phyloP scores from a whole-genome alignment of 2,113 vertebrate species.

The Glaucidium brasilianum region DNA sequence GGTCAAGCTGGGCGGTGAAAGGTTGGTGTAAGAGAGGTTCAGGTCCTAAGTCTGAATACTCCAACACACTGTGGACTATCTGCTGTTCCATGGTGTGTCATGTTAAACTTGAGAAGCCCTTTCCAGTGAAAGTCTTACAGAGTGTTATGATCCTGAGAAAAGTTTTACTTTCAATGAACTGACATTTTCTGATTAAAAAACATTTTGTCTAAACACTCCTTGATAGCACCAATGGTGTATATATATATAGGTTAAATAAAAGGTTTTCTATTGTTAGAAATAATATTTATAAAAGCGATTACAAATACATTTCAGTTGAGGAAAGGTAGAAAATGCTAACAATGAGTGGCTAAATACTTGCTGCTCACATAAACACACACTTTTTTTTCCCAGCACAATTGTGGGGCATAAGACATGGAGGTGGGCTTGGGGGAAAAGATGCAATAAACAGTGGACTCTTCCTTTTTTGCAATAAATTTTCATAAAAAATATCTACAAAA shows the following conservation, averaged over 20 bases:
- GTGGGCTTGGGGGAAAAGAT: slow-evolving; percentile 35
- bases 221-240: not conserved
- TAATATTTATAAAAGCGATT: slow-evolving; percentile 27
- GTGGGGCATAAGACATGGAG: not conserved
- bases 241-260: slow-evolving; percentile 14
- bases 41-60: not conserved
- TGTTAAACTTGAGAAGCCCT: not conserved
- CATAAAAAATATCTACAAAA: slow-evolving; percentile 79
- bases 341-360: slow-evolving; percentile 63
- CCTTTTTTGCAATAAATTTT: slow-evolving; percentile 67
- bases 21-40: not conserved
- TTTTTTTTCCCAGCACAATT: slow-evolving; percentile 52
- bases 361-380: slow-evolving; percentile 52
- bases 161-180: not conserved
- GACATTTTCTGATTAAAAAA: not conserved
- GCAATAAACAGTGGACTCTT: slow-evolving; percentile 60
- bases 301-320: slow-evolving; percentile 58
- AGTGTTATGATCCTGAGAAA: not conserved
- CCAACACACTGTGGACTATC: not conserved
- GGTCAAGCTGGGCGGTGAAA: not conserved
- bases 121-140: not conserved
- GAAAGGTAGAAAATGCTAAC: slow-evolving; percentile 52
- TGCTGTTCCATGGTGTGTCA: not conserved
- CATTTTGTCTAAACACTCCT: not conserved
- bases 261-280: slow-evolving; percentile 34